Percentiles rank a stretch among this genome's conserved stretches.
Conservation (phyloP, 2,888 invertebrate genomes). For the Syrista parreyssii region DNA sequence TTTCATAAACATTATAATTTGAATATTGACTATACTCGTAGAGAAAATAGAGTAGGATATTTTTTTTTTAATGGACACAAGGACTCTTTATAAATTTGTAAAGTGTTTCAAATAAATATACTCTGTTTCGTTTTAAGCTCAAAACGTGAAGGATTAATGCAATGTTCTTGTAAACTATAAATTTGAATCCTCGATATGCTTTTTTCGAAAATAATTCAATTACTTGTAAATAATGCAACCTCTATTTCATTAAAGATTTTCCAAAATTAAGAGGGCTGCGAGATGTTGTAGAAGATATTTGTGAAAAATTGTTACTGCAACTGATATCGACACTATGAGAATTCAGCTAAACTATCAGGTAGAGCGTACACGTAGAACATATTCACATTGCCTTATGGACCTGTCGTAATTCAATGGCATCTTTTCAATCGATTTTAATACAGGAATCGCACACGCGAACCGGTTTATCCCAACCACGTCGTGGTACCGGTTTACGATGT, state of each 20-base stretch:
- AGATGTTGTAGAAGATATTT: background rate
- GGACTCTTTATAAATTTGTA: background rate
- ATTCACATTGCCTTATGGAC: background rate
- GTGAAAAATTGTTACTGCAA: background rate
- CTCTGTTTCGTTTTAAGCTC: background rate
- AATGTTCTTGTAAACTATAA: background rate
- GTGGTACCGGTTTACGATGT: conserved; percentile 75
- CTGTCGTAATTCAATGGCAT: background rate
- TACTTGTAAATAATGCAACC: no score
- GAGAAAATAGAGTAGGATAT: background rate
- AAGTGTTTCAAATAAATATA: background rate
- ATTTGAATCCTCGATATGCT: background rate
- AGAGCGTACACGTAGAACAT: background rate
- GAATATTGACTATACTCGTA: background rate
- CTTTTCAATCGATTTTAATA: conserved; percentile 58
- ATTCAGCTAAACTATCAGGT: background rate
- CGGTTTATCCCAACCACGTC: conserved; percentile 78
- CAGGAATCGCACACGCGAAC: conserved; percentile 83
- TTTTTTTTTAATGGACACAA: background rate
- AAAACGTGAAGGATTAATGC: background rate
- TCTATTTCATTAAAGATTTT: background rate
- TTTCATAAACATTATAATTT: background rate
- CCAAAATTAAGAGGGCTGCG: background rate
- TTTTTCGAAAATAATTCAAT: no score
- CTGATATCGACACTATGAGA: background rate